Conservation (phyloP, 2,888 invertebrate genomes). For the Frankliniella fusca region DNA sequence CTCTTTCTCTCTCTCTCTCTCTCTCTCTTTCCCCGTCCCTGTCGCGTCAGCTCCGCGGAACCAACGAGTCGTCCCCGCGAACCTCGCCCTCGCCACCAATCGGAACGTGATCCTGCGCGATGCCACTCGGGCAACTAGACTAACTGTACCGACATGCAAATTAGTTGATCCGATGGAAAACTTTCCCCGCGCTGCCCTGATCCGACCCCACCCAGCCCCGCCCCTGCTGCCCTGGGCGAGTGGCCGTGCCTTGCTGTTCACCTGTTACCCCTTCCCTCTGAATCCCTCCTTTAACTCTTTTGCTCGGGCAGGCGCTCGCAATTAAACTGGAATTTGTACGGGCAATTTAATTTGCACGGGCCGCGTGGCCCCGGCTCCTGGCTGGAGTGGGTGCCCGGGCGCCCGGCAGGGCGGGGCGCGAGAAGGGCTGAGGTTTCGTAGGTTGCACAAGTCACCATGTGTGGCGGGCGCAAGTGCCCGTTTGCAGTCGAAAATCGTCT, state of each 20-base stretch:
- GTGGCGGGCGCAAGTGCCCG: no score
- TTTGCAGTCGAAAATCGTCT: no score
- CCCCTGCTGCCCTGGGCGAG: background rate
- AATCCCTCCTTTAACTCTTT: background rate
- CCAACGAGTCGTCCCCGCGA: no score
- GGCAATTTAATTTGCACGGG: slow-evolving; percentile 14
- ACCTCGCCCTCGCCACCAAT: background rate
- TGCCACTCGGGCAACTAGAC: background rate
- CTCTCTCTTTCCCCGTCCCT: background rate
- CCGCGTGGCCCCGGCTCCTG: background rate
- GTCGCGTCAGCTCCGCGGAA: background rate
- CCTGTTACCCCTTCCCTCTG: background rate
- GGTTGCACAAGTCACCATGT: background rate
- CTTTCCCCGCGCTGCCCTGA: background rate
- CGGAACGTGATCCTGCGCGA: background rate
- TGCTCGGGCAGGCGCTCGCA: background rate
- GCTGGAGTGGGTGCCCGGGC: no score
- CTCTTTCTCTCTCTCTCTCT: background rate
- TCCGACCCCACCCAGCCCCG: no score
- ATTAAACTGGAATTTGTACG: slow-evolving; percentile 22
- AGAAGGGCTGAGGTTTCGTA: no score
- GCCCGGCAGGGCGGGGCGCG: no score
- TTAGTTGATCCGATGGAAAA: slow-evolving; percentile 10
- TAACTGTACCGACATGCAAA: slow-evolving; percentile 21
- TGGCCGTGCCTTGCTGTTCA: background rate